Evolutionary conservation across 2,888 invertebrate species (phyloP), one percentile per base, ranked within the genome.

Genomic region (Ichneumoninae sp.): DNA sequence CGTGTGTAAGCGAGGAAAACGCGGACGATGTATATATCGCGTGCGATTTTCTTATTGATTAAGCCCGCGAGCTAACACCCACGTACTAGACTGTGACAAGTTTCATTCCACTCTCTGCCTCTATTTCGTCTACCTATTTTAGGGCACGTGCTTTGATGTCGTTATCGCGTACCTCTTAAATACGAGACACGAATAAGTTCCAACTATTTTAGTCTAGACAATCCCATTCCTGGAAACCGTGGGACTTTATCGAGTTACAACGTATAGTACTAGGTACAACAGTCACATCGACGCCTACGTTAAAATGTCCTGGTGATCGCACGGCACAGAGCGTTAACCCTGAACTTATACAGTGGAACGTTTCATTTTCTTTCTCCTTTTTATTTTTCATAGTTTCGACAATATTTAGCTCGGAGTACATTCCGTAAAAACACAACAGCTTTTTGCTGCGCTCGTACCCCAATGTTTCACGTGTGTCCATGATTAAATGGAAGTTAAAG

Each of bases 1-100:
- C 26, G 50, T 50, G 52, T 80, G 65, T 74, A 57, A 52, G 10
- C 57, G 66, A 36, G 60, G 30, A 82, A 82, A 75, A 65, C 19
- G 44, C 62, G 26, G 57, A 52, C 50, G 65, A 72, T 71, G 47
- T 75, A 82, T 66, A 71, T 66, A 80, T 82, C 81, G 82, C 65
- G 44, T 75, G 71, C 33, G 72, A 85, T 85, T 86, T 81, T 79
- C 74, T 77, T 79, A 85, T 85, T 69, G 86, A 84, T 86, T 81
- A 76, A 78, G 66, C 60, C 36, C 26, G n/a, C n/a, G 44, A 57
- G 66, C 30, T 62, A 79, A 65, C 81, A 79, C 78, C 70, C 75
- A 71, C 70, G 36, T n/a, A 68, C 36, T 44, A 57, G 7, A 19
- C 57, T 22, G 57, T 75, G 54, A 22, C 26, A 70, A 36, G 44